These are phyloP conservation scores for Lordiphosa stackelbergi DNA, from an alignment of 1,140 invertebrate species.

Conservation along the genomic window DNA sequence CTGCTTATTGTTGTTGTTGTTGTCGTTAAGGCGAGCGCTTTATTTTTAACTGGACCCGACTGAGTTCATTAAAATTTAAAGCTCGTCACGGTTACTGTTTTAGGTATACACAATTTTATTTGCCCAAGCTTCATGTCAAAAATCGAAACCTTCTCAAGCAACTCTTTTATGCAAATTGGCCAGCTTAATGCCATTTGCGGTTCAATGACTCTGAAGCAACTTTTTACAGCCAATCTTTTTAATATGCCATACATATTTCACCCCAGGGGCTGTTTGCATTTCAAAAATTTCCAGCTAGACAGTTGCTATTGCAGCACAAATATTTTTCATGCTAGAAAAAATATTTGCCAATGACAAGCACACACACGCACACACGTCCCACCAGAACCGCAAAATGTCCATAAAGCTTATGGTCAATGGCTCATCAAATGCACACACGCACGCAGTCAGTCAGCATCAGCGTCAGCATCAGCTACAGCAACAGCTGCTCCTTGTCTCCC, in stretches of 20 bases:
- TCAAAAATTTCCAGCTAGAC: slow-evolving; percentile 23
- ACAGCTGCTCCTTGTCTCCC: slow-evolving; percentile 24
- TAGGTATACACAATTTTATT: slow-evolving; percentile 6
- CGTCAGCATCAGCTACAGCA: slow-evolving; percentile 7
- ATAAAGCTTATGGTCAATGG: slow-evolving; percentile 56
- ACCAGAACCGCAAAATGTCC: slow-evolving; percentile 42
- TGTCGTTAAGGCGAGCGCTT: slow-evolving; percentile 7
- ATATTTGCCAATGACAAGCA: slow-evolving; percentile 53
- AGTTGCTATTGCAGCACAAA: slow-evolving; percentile 29
- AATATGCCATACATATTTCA: slow-evolving; percentile 51
- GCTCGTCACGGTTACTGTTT: slow-evolving; percentile 14
- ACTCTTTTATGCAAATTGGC: slow-evolving; percentile 42
- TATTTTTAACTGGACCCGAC: neutral
- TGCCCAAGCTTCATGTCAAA: slow-evolving; percentile 6
- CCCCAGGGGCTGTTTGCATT: slow-evolving; percentile 37
- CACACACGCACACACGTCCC: slow-evolving; percentile 10
- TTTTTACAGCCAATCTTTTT: slow-evolving; percentile 33
- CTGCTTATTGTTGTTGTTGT: slow-evolving; percentile 51
- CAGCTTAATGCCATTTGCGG: slow-evolving; percentile 34
- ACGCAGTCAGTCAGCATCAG: slow-evolving; percentile 1
- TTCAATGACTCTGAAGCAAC: slow-evolving; percentile 46
- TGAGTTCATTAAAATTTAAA: slow-evolving; percentile 57
- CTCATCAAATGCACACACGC: slow-evolving; percentile 33
- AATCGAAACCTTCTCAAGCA: slow-evolving; percentile 2
- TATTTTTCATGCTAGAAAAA: slow-evolving; percentile 60